Conservation (phyloP, 2,888 invertebrate species). For the Periphyllus acericola region DNA sequence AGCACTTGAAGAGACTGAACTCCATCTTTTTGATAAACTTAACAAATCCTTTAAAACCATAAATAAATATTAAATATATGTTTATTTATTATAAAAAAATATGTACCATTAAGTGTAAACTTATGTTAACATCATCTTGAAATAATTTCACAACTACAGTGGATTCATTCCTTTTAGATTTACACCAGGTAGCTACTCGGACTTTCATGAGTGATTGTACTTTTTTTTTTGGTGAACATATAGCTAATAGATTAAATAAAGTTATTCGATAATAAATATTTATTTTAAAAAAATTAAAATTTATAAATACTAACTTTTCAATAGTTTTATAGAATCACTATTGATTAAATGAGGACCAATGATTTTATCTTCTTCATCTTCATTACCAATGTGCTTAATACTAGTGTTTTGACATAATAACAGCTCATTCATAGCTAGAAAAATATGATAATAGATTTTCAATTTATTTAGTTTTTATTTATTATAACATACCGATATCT, state of each 20-base stretch:
- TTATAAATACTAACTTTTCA: conserved; percentile 18
- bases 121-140: conserved; percentile 57
- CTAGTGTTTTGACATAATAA: conserved; percentile 54
- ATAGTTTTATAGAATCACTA: conserved; percentile 56
- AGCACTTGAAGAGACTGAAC: conserved; percentile 79
- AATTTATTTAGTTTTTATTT: neutral
- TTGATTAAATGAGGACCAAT: conserved; percentile 56
- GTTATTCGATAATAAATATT: neutral
- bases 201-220: conserved; percentile 56
- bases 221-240: conserved; percentile 55
- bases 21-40: conserved; percentile 81
- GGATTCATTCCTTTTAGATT: conserved; percentile 55
- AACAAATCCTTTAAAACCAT: conserved; percentile 75
- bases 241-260: conserved; percentile 30
- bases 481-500: conserved; percentile 77
- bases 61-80: neutral
- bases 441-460: neutral
- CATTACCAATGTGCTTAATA: conserved; percentile 45
- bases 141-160: conserved; percentile 59
- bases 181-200: conserved; percentile 50
- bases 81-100: conserved; percentile 4
- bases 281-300: neutral
- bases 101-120: conserved; percentile 52
- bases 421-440: conserved; percentile 58
- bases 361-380: conserved; percentile 57